These are phyloP conservation scores for Paragorgia papillata DNA, from an alignment of 92 coral and sea anemone species.

Conservation along the genomic window DNA sequence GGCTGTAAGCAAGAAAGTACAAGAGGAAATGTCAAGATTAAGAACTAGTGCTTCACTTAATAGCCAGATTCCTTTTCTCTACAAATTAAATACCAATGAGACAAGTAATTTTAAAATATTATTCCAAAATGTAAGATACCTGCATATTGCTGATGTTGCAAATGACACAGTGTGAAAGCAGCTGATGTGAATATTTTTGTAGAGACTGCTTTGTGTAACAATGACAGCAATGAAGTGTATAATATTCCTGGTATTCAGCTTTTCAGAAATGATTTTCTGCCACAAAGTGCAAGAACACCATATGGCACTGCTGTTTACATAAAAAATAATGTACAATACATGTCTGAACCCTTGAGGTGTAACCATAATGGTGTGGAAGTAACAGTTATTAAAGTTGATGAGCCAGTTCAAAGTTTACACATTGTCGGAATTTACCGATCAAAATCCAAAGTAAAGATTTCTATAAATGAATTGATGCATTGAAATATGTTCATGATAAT, in stretches of 20 bases:
- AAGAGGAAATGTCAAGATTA: too few relatives aligned
- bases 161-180: too few relatives aligned
- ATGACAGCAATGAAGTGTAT: neutral
- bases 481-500: conserved; percentile 41
- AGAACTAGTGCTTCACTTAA: too few relatives aligned
- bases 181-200: too few relatives aligned
- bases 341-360: conserved; percentile 37
- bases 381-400: neutral
- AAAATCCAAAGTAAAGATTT: conserved; percentile 38
- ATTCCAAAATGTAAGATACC: too few relatives aligned
- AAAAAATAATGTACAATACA: conserved; percentile 29
- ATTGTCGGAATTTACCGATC: conserved; percentile 63
- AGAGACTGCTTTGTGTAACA: neutral
- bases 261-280: conserved; percentile 19
- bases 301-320: conserved; percentile 6
- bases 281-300: conserved; percentile 18
- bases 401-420: conserved; percentile 33
- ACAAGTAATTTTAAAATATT: too few relatives aligned
- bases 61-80: too few relatives aligned
- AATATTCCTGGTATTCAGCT: conserved; percentile 4
- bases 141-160: too few relatives aligned
- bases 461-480: conserved; percentile 23
- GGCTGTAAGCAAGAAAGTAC: too few relatives aligned
- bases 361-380: conserved; percentile 54
- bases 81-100: too few relatives aligned